Conservation (phyloP, 2,113 vertebrate genomes). For the Accipiter cooperii region DNA sequence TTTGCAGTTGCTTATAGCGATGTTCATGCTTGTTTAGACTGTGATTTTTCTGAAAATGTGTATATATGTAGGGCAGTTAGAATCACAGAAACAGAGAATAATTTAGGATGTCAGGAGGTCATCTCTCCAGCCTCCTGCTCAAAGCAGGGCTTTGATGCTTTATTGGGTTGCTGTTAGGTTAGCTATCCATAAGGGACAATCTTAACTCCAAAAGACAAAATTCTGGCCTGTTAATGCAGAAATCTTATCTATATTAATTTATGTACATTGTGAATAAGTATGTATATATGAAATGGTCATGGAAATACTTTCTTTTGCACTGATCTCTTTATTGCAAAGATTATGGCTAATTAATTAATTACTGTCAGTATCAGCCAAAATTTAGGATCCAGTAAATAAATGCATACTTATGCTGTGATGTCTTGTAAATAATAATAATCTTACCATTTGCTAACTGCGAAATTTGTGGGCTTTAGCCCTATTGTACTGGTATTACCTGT, state of each 20-base stretch:
- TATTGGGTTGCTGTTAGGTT: neutral
- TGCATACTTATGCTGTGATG: neutral
- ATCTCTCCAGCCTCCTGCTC: neutral
- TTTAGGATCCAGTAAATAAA: neutral
- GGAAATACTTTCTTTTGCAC: neutral
- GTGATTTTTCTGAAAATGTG: neutral
- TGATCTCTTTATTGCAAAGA: neutral
- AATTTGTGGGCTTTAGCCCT: neutral
- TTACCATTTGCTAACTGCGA: neutral
- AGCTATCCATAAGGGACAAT: neutral
- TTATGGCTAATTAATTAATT: neutral
- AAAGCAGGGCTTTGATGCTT: neutral
- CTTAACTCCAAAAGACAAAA: neutral
- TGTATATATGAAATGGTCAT: neutral
- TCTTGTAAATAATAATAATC: neutral
- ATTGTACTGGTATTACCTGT: neutral
- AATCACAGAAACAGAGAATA: neutral
- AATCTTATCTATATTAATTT: neutral
- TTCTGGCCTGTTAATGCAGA: neutral
- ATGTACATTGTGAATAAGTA: neutral
- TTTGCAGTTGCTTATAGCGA: neutral
- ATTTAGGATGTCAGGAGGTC: neutral
- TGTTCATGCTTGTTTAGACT: neutral
- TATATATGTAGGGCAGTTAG: neutral
- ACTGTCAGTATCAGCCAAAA: neutral